Base-by-base conservation (phyloP, 2,113 vertebrate species). In the Meles meles region DNA sequence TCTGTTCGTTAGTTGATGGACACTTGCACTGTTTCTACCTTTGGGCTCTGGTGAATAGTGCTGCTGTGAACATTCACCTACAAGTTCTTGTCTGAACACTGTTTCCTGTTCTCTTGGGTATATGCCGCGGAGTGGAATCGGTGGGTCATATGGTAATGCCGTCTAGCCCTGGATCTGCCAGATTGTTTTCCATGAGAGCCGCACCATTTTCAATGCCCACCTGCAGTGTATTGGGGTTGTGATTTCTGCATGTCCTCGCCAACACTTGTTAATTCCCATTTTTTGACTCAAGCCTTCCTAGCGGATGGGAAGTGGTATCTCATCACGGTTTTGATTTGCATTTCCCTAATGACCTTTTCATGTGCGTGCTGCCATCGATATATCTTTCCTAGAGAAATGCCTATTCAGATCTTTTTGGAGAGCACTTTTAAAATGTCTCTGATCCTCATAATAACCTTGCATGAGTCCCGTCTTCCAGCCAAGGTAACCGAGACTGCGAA, bases 241-340 rank as follows among this genome's bases (percentile, higher is more conserved):
- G 18, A 27, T 87, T 84, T 94, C 37, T 91, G 37, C 59, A 71
- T 37, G 65, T 49, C 42, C 27, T 94, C 5, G 0, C 34, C 52
- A 95, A 82, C 52, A 82, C 7, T 95, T 96, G 11, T 44, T 87
- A 47, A 44, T 93, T 93, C 90, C 42, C 25, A 3, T 80, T 69
- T 93, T 49, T 65, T 29, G 1, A 80, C 63, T 67, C 71, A 39
- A 67, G 39, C 20, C 39, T 52, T 88, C 49, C 29, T 65, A 49
- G 3, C 81, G 71, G 34, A 13, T 81, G 20, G 81, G 79, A 82
- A 65, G 52, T 59, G 37, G 55, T 92, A 63, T 88, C 49, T 89
- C 61, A 74, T 63, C 79, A n/a, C 96, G 61, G 47, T 77, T 97
- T 96, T 93, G 67, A 80, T 92, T 93, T 94, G 47, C 11, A 86